Percentiles rank a stretch among this genome's conserved stretches.
phyloP scores from a whole-genome alignment of 2,113 vertebrate genomes.

The Scopus umbretta region DNA sequence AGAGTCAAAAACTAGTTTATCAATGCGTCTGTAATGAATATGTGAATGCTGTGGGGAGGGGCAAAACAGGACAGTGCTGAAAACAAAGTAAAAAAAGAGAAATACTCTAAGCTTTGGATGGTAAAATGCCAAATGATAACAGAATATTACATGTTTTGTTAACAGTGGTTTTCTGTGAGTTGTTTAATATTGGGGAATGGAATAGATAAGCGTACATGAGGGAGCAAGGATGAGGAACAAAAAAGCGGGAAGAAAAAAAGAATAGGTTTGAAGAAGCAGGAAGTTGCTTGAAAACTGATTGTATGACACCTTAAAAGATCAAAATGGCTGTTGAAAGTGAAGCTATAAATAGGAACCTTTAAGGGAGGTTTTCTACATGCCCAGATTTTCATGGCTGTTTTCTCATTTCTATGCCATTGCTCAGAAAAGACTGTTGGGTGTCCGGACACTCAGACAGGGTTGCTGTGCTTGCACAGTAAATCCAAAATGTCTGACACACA shows the following conservation, averaged over 20 bases:
- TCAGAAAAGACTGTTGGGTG: background rate
- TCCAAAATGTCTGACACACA: constrained; percentile 52
- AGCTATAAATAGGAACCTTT: background rate
- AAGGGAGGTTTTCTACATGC: background rate
- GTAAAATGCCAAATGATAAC: constrained; percentile 41
- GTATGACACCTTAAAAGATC: background rate
- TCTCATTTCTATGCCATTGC: background rate
- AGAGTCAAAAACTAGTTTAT: constrained; percentile 37
- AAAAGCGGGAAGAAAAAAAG: background rate
- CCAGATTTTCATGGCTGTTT: background rate
- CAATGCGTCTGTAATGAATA: constrained; percentile 35
- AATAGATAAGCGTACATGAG: constrained; percentile 2
- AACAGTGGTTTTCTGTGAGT: background rate
- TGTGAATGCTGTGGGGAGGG: background rate
- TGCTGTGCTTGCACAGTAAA: constrained; percentile 21
- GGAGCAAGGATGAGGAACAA: background rate
- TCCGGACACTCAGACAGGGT: background rate
- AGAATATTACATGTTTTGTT: constrained; percentile 43
- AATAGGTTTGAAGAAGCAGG: background rate
- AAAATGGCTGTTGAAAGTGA: constrained; percentile 3
- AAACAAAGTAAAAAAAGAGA: constrained; percentile 14
- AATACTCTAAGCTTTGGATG: background rate
- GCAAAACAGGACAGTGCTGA: background rate
- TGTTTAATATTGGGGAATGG: background rate
- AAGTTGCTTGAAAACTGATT: background rate